Percentiles rank a stretch among this genome's conserved stretches.
Evolutionary conservation across 2,888 invertebrate species (phyloP).

Genomic region (Athripsodes cinereus): DNA sequence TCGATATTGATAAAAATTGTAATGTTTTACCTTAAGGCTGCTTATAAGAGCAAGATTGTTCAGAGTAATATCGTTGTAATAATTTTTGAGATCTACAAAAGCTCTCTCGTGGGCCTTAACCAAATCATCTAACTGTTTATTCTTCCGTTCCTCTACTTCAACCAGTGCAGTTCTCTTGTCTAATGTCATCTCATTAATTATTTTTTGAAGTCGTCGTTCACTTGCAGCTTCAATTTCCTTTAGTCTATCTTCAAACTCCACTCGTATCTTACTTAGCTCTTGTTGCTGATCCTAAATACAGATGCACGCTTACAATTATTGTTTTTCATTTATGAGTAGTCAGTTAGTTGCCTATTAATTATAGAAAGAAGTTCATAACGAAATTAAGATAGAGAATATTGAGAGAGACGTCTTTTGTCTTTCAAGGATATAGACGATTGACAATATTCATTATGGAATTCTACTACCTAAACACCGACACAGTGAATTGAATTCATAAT

Average conservation of each 20-base stretch:
- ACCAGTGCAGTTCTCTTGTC: slow-evolving; percentile 77
- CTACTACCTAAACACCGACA: too few relatives aligned
- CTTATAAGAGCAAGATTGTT: slow-evolving; percentile 89
- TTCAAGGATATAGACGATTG: too few relatives aligned
- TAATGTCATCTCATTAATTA: slow-evolving; percentile 65
- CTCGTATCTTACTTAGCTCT: slow-evolving; percentile 58
- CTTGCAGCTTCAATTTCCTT: slow-evolving; percentile 52
- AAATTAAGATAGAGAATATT: too few relatives aligned
- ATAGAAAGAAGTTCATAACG: too few relatives aligned
- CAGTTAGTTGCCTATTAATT: too few relatives aligned
- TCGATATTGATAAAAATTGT: too few relatives aligned
- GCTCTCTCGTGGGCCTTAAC: slow-evolving; percentile 78
- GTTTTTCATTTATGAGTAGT: too few relatives aligned
- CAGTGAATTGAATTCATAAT: too few relatives aligned
- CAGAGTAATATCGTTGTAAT: slow-evolving; percentile 90
- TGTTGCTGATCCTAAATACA: slow-evolving; percentile 54
- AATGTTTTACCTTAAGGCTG: slow-evolving; percentile 76
- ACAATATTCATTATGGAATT: too few relatives aligned
- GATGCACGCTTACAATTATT: too few relatives aligned
- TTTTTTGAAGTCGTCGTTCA: slow-evolving; percentile 66
- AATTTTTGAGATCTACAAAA: slow-evolving; percentile 86
- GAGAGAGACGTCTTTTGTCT: too few relatives aligned
- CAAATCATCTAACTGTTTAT: slow-evolving; percentile 74
- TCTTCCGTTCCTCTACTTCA: slow-evolving; percentile 88
- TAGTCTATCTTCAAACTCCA: slow-evolving; percentile 45